Base-by-base conservation (phyloP, 2,888 invertebrate species). In the Noctua comes region DNA sequence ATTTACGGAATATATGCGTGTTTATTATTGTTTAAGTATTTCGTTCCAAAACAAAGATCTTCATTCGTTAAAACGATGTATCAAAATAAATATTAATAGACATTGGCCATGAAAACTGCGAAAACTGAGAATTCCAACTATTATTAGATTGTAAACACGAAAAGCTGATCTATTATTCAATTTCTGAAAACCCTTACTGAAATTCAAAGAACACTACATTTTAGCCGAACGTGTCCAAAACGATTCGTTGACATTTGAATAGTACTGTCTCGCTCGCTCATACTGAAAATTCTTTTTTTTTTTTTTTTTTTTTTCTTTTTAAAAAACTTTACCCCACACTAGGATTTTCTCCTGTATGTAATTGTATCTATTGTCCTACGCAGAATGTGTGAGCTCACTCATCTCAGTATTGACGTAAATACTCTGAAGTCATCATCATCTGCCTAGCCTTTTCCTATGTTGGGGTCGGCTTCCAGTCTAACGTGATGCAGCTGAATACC, bases 111-210 rank as follows among this genome's bases (percentile, higher is more conserved):
- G 13, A 68, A 68, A 68, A 57, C 46, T 40, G 1, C 21, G 18
- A 68, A 68, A 68, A 57, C 40, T n/a, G 0, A n/a, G 27, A 80
- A 81, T 40, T 54, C 27, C 7, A 68, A 70, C 36, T 36, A 6
- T 24, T 54, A 40, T 24, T 54, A 40, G 2, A 5, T 54, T 27
- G 21, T 31, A 54, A 64, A 40, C 11, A 0, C 10, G 27, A 74
- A 68, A 16, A 64, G 27, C 13, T 76, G 36, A 76, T 81, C 5
- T 18, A 71, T 82, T 57, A 77, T 81, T 81, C 31, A 71, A 64
- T 48, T 81, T 48, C 46, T 62, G 21, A 46, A 68, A 77, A 48
- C 66, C 21, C 0, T 51, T 10, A 70, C 13, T 16, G 18, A 36
- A 57, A 57, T 70, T 57, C 68, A 46, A 24, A n/a, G 72, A 83